Conservation (phyloP, 2,113 vertebrate genomes). For the Mormyrus iriodes region DNA sequence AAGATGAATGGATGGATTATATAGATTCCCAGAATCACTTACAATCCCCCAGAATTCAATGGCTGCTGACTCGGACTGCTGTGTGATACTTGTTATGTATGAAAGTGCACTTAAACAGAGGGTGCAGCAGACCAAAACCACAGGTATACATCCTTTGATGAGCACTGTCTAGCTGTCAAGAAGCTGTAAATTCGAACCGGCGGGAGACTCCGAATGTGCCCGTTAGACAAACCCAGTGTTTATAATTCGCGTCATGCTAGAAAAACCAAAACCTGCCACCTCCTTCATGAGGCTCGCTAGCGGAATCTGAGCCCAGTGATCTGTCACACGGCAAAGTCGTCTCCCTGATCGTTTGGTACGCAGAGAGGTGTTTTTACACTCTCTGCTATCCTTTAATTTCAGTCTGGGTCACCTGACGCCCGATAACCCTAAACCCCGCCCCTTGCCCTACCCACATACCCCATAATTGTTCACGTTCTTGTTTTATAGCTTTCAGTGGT, state of each 20-base stretch:
- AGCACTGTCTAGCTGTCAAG: background rate
- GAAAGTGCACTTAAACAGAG: background rate
- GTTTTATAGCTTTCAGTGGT: background rate
- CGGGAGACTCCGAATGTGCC: background rate
- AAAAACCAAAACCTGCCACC: background rate
- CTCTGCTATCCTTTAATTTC: background rate
- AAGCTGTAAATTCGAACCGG: background rate
- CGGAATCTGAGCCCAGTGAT: background rate
- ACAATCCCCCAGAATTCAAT: background rate
- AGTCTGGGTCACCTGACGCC: background rate
- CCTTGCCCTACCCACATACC: background rate
- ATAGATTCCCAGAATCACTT: background rate
- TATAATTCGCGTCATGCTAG: background rate
- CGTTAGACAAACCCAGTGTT: background rate
- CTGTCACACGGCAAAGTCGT: background rate
- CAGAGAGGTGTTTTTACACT: background rate
- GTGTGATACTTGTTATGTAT: background rate
- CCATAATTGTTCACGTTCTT: background rate
- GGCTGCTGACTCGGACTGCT: background rate
- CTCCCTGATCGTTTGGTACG: background rate
- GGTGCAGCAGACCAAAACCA: background rate
- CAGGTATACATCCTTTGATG: background rate
- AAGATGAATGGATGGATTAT: background rate
- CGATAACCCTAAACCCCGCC: background rate
- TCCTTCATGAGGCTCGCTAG: background rate